Evolutionary conservation across 2,113 vertebrate species (phyloP).

Genomic region (Chloropsis hardwickii): DNA sequence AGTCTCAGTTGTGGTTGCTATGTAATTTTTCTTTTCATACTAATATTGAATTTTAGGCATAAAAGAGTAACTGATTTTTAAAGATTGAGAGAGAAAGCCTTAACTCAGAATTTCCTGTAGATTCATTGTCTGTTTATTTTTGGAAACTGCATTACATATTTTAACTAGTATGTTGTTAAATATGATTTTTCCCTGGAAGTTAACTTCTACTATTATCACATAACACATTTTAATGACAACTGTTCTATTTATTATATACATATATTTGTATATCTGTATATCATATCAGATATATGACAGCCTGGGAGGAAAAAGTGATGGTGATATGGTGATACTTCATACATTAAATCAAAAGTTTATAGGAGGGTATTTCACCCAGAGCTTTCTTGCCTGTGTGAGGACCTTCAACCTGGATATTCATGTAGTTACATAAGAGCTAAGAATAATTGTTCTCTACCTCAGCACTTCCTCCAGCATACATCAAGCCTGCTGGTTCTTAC

Average conservation of each 20-base stretch:
- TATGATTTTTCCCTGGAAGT: neutral
- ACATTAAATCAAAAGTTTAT: neutral
- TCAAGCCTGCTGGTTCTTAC: neutral
- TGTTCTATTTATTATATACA: neutral
- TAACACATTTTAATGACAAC: neutral
- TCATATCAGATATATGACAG: neutral
- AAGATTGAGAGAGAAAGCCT: neutral
- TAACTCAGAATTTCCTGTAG: slow-evolving; percentile 4
- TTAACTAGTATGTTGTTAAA: neutral
- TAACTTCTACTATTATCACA: neutral
- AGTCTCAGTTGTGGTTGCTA: slow-evolving; percentile 5
- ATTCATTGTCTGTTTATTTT: neutral
- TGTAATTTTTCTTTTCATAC: slow-evolving; percentile 41
- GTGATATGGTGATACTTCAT: neutral
- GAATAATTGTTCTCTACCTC: neutral
- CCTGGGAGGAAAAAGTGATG: neutral
- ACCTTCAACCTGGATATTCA: neutral
- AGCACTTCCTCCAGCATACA: neutral
- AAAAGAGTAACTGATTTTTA: slow-evolving; percentile 22
- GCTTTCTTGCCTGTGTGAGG: neutral
- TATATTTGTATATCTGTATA: neutral
- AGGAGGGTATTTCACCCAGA: neutral
- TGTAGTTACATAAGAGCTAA: neutral
- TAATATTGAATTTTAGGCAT: slow-evolving; percentile 21
- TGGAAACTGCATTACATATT: neutral